Percentiles rank a stretch among this genome's conserved stretches.
These are phyloP conservation scores for Centropyge bicolor DNA, from an alignment of 2,797 vertebrate genomes.

Conservation along the genomic window DNA sequence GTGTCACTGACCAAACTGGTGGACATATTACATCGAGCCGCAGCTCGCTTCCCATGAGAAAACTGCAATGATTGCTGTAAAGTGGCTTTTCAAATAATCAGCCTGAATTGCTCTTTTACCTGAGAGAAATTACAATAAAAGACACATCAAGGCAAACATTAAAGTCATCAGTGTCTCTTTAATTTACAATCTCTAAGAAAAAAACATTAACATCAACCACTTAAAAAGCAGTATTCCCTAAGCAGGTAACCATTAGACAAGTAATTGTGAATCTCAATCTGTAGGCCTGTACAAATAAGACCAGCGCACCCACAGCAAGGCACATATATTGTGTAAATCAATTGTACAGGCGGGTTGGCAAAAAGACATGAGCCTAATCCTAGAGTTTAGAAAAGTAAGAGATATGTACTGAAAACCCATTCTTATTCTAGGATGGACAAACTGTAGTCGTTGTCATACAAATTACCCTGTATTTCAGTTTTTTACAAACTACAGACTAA, in stretches of 20 bases:
- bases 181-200: constrained; percentile 78
- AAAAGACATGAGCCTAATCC: constrained; percentile 10
- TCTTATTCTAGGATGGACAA: neutral
- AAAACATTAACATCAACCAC: constrained; percentile 59
- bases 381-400: neutral
- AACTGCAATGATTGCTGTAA: neutral
- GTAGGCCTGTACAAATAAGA: constrained; percentile 62
- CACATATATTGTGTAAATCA: constrained; percentile 40
- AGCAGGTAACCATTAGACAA: constrained; percentile 54
- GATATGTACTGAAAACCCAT: constrained; percentile 17
- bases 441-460: neutral
- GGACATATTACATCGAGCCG: neutral
- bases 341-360: neutral
- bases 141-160: constrained; percentile 9
- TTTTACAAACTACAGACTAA: constrained; percentile 38
- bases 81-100: neutral
- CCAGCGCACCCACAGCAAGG: constrained; percentile 69
- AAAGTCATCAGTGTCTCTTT: constrained; percentile 74
- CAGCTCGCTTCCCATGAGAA: neutral
- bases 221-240: constrained; percentile 56
- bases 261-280: constrained; percentile 50
- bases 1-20: neutral
- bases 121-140: constrained; percentile 33
- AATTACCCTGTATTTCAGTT: constrained; percentile 13
- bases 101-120: neutral